Percentiles rank a stretch among this genome's conserved stretches.
These are phyloP conservation scores for Picus viridis DNA, from an alignment of 2,797 vertebrate genomes.

Conservation along the genomic window DNA sequence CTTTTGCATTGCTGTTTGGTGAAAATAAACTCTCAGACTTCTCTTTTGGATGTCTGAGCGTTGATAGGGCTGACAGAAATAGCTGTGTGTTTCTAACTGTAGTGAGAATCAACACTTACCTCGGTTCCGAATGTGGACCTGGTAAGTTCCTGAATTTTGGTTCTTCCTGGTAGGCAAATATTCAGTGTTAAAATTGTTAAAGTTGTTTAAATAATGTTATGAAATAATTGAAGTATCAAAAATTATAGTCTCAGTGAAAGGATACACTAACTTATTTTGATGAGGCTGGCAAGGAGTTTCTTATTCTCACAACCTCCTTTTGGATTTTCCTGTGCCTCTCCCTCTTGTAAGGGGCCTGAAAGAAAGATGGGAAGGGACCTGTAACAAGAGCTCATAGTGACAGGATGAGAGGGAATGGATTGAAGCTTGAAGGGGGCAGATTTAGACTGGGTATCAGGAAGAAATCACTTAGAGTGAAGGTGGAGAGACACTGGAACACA, in stretches of 20 bases:
- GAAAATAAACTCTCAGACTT: not conserved
- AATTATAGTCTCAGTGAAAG: not conserved
- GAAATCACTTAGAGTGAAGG: too few species aligned
- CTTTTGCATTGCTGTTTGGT: not conserved
- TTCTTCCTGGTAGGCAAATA: not conserved
- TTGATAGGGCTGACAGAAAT: not conserved
- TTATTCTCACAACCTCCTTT: not conserved
- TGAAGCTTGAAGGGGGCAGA: too few species aligned
- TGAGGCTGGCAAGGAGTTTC: not conserved
- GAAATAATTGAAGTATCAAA: not conserved
- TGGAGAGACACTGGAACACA: too few species aligned
- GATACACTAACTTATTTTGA: not conserved
- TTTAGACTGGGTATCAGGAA: too few species aligned
- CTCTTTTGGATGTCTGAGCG: not conserved
- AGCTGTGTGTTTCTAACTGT: not conserved
- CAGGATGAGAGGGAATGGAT: too few species aligned
- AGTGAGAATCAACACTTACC: not conserved
- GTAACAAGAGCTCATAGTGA: too few species aligned
- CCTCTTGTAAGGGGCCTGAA: not conserved
- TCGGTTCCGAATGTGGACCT: not conserved
- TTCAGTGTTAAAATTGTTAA: not conserved
- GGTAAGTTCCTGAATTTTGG: not conserved
- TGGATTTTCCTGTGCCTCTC: not conserved
- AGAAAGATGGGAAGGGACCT: too few species aligned
- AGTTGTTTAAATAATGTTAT: not conserved